These are phyloP conservation scores for Onthophagus taurus DNA, from an alignment of 1,140 invertebrate genomes.

Conservation along the genomic window DNA sequence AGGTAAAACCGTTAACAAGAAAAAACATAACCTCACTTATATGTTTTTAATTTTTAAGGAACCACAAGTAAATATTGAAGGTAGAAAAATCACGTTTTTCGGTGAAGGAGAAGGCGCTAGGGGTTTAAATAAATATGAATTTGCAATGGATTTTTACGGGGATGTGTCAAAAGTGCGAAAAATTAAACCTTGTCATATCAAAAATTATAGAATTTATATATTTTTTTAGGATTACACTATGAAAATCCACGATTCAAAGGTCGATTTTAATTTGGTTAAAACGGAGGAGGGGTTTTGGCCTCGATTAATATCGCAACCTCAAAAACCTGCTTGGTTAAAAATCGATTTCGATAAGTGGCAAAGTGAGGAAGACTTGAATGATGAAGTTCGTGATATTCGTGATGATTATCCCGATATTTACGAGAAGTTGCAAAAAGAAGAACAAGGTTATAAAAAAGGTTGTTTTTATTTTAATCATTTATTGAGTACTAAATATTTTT, in stretches of 20 bases:
- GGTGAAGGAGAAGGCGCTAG: conserved; percentile 60
- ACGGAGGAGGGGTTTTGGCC: conserved; percentile 68
- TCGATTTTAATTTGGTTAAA: conserved; percentile 71
- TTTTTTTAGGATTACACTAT: conserved; percentile 42
- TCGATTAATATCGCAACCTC: conserved; percentile 60
- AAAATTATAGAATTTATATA: conserved; percentile 13
- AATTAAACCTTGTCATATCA: not conserved
- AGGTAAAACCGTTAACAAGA: conserved; percentile 41
- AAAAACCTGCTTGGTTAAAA: conserved; percentile 85
- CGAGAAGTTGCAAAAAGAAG: conserved; percentile 65
- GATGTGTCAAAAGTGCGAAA: conserved; percentile 53
- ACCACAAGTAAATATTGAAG: conserved; percentile 48
- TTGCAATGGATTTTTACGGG: conserved; percentile 61
- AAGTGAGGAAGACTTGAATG: conserved; percentile 51
- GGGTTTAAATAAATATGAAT: conserved; percentile 60
- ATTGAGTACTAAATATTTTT: conserved; percentile 12
- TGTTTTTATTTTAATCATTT: conserved; percentile 4
- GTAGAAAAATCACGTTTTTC: conserved; percentile 50
- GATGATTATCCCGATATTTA: conserved; percentile 70
- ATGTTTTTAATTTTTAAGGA: conserved; percentile 32
- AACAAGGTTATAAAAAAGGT: conserved; percentile 72
- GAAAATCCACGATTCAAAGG: conserved; percentile 61
- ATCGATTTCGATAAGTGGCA: conserved; percentile 83
- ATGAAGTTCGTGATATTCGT: conserved; percentile 54
- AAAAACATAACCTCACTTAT: conserved; percentile 12